Percentiles rank a stretch among this genome's conserved stretches.
Conservation (phyloP, 2,888 invertebrate genomes). For the Mimumesa dahlbomi region DNA sequence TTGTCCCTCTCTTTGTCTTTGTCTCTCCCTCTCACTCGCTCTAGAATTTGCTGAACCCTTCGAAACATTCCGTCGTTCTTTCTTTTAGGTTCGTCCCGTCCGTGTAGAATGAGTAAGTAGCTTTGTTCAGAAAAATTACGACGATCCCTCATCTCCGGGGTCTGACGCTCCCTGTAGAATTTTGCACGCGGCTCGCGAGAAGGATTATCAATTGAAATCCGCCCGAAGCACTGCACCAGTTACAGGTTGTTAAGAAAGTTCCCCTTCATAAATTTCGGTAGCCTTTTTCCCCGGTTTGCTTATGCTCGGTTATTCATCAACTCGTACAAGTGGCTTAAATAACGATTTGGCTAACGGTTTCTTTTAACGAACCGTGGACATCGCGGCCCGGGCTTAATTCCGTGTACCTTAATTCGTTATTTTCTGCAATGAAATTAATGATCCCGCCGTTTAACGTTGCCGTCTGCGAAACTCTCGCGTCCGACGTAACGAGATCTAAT, state of each 20-base stretch:
- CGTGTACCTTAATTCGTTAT: no score
- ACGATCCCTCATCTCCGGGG: slow-evolving; percentile 51
- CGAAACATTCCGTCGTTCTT: slow-evolving; percentile 10
- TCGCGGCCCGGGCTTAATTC: no score
- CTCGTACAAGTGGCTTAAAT: slow-evolving; percentile 24
- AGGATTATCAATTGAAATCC: slow-evolving; percentile 60
- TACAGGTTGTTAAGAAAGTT: slow-evolving; percentile 63
- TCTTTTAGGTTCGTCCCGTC: slow-evolving; percentile 41
- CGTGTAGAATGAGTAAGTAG: slow-evolving; percentile 49
- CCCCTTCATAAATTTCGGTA: slow-evolving; percentile 54
- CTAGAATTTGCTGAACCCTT: no score
- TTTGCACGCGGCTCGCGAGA: slow-evolving; percentile 24
- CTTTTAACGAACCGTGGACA: no score
- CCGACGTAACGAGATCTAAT: no score
- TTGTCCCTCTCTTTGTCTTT: neutral
- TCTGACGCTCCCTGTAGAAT: slow-evolving; percentile 19
- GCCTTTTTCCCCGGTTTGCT: slow-evolving; percentile 45
- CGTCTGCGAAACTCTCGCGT: no score
- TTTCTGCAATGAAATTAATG: no score
- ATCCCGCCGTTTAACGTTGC: no score
- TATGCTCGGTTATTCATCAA: slow-evolving; percentile 32
- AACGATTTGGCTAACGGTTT: slow-evolving; percentile 63
- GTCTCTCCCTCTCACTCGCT: slow-evolving; percentile 8
- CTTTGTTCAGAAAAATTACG: slow-evolving; percentile 48
- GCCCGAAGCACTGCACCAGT: slow-evolving; percentile 54